A percentile compares a stretch with the other conserved stretches of the same genome.
phyloP scores from a whole-genome alignment of 2,888 invertebrate species.

The Rhodophaea formosa region DNA sequence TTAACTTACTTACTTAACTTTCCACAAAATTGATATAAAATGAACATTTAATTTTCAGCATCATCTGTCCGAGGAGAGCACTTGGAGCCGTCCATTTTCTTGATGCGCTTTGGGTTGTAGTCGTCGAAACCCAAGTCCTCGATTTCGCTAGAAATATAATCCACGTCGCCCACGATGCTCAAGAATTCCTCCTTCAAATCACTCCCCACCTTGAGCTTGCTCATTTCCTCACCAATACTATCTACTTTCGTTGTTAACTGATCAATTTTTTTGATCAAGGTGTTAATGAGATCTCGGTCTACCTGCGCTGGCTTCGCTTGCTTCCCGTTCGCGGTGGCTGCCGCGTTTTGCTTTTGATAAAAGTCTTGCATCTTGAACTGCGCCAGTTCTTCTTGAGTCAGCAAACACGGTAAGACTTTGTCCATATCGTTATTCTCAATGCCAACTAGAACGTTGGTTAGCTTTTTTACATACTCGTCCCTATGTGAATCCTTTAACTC shows the following conservation, averaged over 20 bases:
- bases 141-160: conserved; percentile 10
- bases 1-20: no score
- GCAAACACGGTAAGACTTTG: conserved; percentile 42
- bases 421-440: conserved; percentile 57
- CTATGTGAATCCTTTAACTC: conserved; percentile 50
- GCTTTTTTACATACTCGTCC: conserved; percentile 50
- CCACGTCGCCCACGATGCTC: conserved; percentile 3
- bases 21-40: background rate
- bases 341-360: conserved; percentile 39
- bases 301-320: conserved; percentile 17
- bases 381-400: conserved; percentile 48
- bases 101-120: conserved; percentile 11
- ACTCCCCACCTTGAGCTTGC: conserved; percentile 6
- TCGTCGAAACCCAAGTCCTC: conserved; percentile 14
- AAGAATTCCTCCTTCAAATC: conserved; percentile 14
- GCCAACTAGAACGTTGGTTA: conserved; percentile 58
- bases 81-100: conserved; percentile 2
- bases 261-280: conserved; percentile 19
- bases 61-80: background rate
- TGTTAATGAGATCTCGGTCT: conserved; percentile 5
- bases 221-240: conserved; percentile 4
- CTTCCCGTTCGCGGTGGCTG: conserved; percentile 8
- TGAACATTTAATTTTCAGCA: background rate
- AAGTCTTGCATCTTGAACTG: conserved; percentile 54
- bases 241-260: conserved; percentile 21